phyloP scores from a whole-genome alignment of 2,888 invertebrate genomes.

The Noctua janthe region DNA sequence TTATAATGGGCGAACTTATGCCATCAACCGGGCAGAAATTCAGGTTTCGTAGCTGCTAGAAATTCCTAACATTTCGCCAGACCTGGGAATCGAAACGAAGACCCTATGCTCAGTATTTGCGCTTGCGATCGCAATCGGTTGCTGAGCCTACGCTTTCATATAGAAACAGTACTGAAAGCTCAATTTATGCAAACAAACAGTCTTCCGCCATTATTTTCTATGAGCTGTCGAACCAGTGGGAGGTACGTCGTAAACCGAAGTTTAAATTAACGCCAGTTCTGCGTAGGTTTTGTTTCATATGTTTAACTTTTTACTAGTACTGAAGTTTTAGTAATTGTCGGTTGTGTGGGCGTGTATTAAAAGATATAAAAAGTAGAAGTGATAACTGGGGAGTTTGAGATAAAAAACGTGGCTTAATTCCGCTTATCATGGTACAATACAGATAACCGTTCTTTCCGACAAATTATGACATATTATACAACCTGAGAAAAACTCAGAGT shows the following conservation, averaged over 20 bases:
- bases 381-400: not conserved
- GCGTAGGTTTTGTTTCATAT: constrained; percentile 24
- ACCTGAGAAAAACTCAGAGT: not conserved
- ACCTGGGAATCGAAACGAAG: not conserved
- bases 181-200: constrained; percentile 18
- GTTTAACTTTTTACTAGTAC: constrained; percentile 41
- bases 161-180: not conserved
- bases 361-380: not conserved
- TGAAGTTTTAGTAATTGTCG: constrained; percentile 30
- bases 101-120: not conserved
- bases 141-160: not conserved
- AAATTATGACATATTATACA: not conserved
- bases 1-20: not conserved
- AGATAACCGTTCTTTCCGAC: not conserved
- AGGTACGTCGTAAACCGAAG: constrained; percentile 48
- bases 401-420: not conserved
- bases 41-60: not conserved
- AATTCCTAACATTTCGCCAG: not conserved
- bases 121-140: not conserved
- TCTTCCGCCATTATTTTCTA: not conserved
- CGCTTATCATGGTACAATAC: not conserved
- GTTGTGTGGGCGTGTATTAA: constrained; percentile 20
- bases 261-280: constrained; percentile 52
- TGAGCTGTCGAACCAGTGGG: constrained; percentile 4
- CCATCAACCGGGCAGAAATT: not conserved